These are phyloP conservation scores for Anabacerthia variegaticeps DNA, from an alignment of 2,797 vertebrate species.

Conservation along the genomic window DNA sequence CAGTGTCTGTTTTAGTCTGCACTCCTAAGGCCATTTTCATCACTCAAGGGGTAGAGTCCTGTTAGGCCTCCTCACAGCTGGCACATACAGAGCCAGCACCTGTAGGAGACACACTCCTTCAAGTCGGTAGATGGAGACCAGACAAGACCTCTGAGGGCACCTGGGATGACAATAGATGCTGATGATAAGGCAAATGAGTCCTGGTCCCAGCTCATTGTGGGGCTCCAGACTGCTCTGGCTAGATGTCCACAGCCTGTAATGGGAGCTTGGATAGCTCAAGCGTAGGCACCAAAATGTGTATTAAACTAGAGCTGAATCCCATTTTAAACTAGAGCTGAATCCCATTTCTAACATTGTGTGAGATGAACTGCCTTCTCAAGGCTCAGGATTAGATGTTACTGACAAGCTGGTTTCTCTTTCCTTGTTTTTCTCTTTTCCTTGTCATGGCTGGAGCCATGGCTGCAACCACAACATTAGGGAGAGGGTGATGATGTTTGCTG, in stretches of 20 bases:
- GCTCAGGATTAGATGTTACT: background rate
- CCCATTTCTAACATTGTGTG: background rate
- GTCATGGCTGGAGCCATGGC: background rate
- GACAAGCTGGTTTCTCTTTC: background rate
- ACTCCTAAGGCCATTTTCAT: background rate
- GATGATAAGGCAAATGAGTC: background rate
- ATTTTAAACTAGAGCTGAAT: background rate
- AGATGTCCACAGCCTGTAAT: background rate
- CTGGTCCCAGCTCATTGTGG: background rate
- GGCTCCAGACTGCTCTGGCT: background rate
- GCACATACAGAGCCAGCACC: rapidly evolving
- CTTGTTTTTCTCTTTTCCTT: background rate
- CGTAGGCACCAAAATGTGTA: background rate
- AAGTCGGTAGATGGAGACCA: rapidly evolving
- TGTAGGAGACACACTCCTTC: background rate
- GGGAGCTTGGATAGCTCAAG: background rate
- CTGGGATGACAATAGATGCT: background rate
- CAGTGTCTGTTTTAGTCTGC: rapidly evolving
- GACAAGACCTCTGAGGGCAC: background rate
- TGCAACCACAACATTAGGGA: rapidly evolving
- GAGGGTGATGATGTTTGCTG: background rate
- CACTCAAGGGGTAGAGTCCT: background rate
- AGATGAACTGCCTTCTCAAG: background rate
- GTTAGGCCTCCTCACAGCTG: background rate
- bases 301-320: background rate